phyloP scores from a whole-genome alignment of 2,113 vertebrate species.

The Emberiza fucata region DNA sequence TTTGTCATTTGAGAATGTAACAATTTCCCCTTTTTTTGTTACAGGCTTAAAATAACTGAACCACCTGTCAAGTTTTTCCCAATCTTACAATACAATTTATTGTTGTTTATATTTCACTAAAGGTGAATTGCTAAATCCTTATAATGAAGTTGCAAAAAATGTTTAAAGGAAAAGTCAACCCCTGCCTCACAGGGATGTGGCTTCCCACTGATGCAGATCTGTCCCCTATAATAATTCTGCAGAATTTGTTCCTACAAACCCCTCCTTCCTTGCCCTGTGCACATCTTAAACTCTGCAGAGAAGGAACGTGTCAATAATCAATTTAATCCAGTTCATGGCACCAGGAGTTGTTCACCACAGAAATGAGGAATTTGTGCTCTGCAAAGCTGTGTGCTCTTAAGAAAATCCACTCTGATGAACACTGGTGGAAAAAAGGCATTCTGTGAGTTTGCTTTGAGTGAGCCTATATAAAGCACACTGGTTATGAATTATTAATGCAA shows the following conservation, averaged over 20 bases:
- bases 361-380: not conserved
- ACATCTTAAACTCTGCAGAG: not conserved
- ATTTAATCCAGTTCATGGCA: not conserved
- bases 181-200: not conserved
- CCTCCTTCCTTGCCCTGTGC: not conserved
- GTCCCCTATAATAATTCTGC: not conserved
- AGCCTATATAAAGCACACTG: not conserved
- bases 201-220: not conserved
- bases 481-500: slow-evolving; percentile 30
- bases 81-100: not conserved
- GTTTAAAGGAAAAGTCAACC: not conserved
- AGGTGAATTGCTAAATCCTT: not conserved
- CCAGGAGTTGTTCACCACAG: not conserved
- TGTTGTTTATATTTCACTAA: not conserved
- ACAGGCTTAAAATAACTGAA: not conserved
- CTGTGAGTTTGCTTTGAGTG: not conserved
- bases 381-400: not conserved
- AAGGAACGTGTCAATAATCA: not conserved
- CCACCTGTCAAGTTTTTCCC: not conserved
- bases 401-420: not conserved
- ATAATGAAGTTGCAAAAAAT: not conserved
- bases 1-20: not conserved
- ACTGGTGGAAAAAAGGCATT: not conserved
- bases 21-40: no score
- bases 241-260: not conserved